These are phyloP conservation scores for Dioctria linearis DNA, from an alignment of 2,888 invertebrate genomes.

Conservation along the genomic window DNA sequence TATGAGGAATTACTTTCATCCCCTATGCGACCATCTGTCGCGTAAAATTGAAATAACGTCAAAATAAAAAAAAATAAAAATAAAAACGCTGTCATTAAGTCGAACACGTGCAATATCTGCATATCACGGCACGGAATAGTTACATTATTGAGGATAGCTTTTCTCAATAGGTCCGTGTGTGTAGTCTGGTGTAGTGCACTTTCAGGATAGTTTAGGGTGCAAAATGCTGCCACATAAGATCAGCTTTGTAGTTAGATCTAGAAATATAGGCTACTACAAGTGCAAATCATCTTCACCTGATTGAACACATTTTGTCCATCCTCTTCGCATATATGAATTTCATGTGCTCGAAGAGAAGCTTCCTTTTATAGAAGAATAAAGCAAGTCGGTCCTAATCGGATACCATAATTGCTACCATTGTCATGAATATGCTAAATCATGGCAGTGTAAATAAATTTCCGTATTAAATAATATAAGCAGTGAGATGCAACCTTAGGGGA, in stretches of 20 bases:
- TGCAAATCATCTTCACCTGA: conserved; percentile 58
- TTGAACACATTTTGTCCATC: conserved; percentile 49
- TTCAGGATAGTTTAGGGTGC: conserved; percentile 1
- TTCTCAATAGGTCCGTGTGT: background rate
- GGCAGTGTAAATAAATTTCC: conserved; percentile 57
- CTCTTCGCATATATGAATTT: conserved; percentile 11
- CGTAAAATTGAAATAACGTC: conserved; percentile 56
- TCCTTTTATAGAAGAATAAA: background rate
- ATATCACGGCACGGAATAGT: conserved; percentile 57
- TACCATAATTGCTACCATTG: conserved; percentile 58
- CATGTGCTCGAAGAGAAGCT: conserved; percentile 9
- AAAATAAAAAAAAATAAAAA: conserved; percentile 18
- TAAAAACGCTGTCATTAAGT: conserved; percentile 52
- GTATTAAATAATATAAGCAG: conserved; percentile 42
- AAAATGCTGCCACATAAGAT: background rate
- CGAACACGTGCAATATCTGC: conserved; percentile 60
- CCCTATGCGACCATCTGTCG: conserved; percentile 59
- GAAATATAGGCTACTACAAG: conserved; percentile 27
- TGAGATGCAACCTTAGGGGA: background rate
- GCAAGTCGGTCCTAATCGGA: conserved; percentile 55
- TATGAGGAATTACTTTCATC: conserved; percentile 55
- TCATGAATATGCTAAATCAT: conserved; percentile 58
- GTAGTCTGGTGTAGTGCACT: background rate
- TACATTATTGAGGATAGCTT: conserved; percentile 7
- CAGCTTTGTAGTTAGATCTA: background rate